A percentile compares a stretch with the other conserved stretches of the same genome.
These are phyloP conservation scores for Drosophila rhopaloa DNA, from an alignment of 1,140 invertebrate species.

Conservation along the genomic window DNA sequence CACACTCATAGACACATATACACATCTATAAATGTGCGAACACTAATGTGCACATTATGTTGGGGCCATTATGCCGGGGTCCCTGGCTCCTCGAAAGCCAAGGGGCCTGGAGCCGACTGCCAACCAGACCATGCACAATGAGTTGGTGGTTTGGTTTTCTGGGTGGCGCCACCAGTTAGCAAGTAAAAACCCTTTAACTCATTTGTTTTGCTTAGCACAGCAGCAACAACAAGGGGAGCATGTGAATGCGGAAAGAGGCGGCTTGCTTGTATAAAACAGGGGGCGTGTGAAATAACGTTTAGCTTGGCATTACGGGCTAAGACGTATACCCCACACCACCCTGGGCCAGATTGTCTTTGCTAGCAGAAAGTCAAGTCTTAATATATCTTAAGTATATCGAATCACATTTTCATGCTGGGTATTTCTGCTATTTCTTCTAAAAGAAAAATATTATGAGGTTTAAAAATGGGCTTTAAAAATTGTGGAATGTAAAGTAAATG, in stretches of 20 bases:
- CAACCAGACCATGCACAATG: slow-evolving; percentile 78
- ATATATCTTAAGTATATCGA: too few species aligned
- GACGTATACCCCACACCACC: not conserved
- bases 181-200: slow-evolving; percentile 79
- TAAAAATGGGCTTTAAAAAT: too few species aligned
- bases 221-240: slow-evolving; percentile 15
- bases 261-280: slow-evolving; percentile 54
- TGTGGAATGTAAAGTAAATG: too few species aligned
- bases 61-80: slow-evolving; percentile 72
- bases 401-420: too few species aligned
- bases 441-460: too few species aligned
- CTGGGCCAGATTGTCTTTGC: not conserved
- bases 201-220: slow-evolving; percentile 76
- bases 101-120: slow-evolving; percentile 33
- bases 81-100: slow-evolving; percentile 27
- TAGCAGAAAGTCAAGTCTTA: not conserved
- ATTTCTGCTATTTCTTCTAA: too few species aligned
- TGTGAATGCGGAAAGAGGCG: slow-evolving; percentile 6
- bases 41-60: slow-evolving; percentile 83
- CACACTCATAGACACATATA: slow-evolving; percentile 39
- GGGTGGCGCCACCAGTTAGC: slow-evolving; percentile 30
- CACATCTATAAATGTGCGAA: slow-evolving; percentile 82
- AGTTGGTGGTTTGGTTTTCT: slow-evolving; percentile 46
- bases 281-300: slow-evolving; percentile 75
- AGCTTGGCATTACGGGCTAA: slow-evolving; percentile 38